Evolutionary conservation across 2,888 invertebrate genomes (phyloP), one percentile per base, ranked within the genome.

Genomic region (Pantelozetes paolii): DNA sequence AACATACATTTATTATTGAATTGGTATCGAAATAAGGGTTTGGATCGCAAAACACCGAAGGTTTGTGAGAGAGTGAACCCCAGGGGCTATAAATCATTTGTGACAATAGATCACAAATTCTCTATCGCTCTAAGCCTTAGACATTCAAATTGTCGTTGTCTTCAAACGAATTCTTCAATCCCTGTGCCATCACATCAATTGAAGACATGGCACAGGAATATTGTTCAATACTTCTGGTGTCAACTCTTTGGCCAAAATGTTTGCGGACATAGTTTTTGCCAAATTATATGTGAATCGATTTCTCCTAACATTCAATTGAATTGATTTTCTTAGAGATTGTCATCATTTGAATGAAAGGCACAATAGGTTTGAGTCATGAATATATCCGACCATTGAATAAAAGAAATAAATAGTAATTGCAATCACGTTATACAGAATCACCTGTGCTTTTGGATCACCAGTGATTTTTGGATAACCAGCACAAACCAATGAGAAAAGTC

Each of bases 1-100:
- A 64, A 57, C 64, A 64, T n/a, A 64, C 64, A 64, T n/a, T 64
- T 64, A 64, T 64, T 64, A 64, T 64, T 64, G 36, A 36, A 64
- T 64, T 64, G 64, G n/a, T 36, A 64, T 64, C 36, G 36, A 64
- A 64, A 64, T 64, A 64, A 40, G 36, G 20, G 64, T 64, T 36
- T 11, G n/a, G 6, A 36, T 28, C 3, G 13, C 11, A 30, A 64
- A n/a, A 20, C 13, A 23, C 26, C 20, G 5, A 23, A n/a, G 15
- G 15, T 64, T 64, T 64, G 64, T 36, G 57, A 28, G 20, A 5
- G 20, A 28, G 20, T 9, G 20, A 59, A 15, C 36, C 64, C 36
- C 30, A 64, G 36, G 30, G 64, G 64, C 64, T 64, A 64, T 64
- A 64, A 64, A 64, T 64, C 64, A 64, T 64, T 64, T 64, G 64